Evolutionary conservation across 2,113 vertebrate genomes (phyloP), one percentile per base, ranked within the genome.

Genomic region (Ptychochromis oligacanthus): DNA sequence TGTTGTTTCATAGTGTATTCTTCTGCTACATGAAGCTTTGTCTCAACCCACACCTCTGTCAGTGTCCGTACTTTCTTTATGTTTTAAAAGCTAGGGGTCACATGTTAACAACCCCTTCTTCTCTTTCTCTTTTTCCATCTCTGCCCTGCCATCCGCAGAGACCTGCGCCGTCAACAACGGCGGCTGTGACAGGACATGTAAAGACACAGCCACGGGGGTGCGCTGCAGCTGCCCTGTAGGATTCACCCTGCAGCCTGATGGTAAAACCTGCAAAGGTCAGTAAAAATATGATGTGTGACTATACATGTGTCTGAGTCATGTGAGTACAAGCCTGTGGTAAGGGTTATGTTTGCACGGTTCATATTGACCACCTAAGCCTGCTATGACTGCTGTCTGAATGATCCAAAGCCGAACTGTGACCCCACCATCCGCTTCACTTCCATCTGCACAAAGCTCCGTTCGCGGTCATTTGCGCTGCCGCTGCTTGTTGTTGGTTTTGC

Each of bases 231-330:
- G 98, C 93, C 98, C 98, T 0, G 98, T 98, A 38, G 98, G 98
- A 87, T 99, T 99, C 93, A 99, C 97, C 7, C 95, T 99, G 82
- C 98, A 99, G 93, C 96, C 98, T 0, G 98, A 99, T 17, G 97
- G 98, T 84, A 99, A 99, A 95, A 99, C 98, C 2, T 99, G 98
- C 93, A 99, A 99, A 99, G 98, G 98, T 99, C 92, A 97, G 97
- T 93, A 22, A 80, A 80, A 28, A 28, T 22, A 24, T 12, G 18
- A 34, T 34, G 10, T 36, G 40, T 26, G 20, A 43, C 1, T 34
- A 2, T 75, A n/a, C 2, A 8, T 2, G 18, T 40, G 62, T 75
- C 11, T 31, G 38, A 26, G 43, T 20, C 12, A 7, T 38, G 60
- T 22, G 34, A 64, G 65, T 54, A 57, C 26, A 22, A 28, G 9